These are phyloP conservation scores for Sisyra nigra DNA, from an alignment of 2,888 invertebrate species.

Conservation along the genomic window DNA sequence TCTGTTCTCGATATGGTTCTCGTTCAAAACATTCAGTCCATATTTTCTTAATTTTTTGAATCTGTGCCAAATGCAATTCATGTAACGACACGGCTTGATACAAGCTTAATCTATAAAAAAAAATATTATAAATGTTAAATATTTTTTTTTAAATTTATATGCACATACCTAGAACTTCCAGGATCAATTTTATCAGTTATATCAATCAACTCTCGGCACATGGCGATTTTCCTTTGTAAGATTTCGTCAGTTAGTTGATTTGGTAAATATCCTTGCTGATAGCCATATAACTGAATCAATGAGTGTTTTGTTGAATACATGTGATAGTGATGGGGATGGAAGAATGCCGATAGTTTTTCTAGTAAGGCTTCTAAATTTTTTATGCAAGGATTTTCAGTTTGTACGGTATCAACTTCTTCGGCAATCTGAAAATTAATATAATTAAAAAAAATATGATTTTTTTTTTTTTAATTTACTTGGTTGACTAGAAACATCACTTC, in stretches of 20 bases:
- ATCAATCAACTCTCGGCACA: constrained; percentile 46
- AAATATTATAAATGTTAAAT: background rate
- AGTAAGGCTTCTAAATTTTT: constrained; percentile 45
- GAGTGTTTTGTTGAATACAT: constrained; percentile 69
- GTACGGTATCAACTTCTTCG: constrained; percentile 54
- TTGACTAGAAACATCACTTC: constrained; percentile 51
- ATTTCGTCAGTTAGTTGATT: constrained; percentile 38
- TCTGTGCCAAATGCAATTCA: constrained; percentile 44
- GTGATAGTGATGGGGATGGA: constrained; percentile 76
- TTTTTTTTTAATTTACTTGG: constrained; percentile 23
- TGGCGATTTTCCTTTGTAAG: constrained; percentile 44
- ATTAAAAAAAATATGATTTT: no score
- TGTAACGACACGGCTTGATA: constrained; percentile 64
- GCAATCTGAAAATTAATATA: constrained; percentile 31
- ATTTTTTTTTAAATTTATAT: background rate
- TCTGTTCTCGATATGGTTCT: constrained; percentile 17
- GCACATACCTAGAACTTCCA: constrained; percentile 42
- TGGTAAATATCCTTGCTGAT: constrained; percentile 41
- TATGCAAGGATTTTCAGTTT: constrained; percentile 34
- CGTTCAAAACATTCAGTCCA: constrained; percentile 21
- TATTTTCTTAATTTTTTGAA: constrained; percentile 30
- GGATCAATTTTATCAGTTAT: constrained; percentile 53
- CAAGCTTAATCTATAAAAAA: constrained; percentile 36
- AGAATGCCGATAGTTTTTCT: constrained; percentile 50
- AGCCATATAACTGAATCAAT: constrained; percentile 61